These are phyloP conservation scores for Apotomis capreana DNA, from an alignment of 2,888 invertebrate species.

Conservation along the genomic window DNA sequence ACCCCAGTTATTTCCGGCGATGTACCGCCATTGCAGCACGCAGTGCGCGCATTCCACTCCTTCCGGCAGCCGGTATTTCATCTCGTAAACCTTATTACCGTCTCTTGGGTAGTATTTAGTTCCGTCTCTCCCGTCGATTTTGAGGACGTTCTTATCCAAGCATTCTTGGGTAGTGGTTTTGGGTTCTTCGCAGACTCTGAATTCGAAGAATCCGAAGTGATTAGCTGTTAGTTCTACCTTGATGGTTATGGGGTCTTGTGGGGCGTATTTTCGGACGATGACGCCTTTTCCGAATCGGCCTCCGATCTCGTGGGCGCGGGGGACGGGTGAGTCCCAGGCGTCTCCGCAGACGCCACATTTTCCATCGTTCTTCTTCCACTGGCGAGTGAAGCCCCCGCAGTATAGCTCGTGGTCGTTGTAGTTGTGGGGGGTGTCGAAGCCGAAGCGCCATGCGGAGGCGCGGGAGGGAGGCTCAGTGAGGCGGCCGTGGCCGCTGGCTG, in stretches of 20 bases:
- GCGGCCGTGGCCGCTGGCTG: constrained; percentile 86
- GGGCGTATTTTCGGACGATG: constrained; percentile 90
- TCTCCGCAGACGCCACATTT: constrained; percentile 95
- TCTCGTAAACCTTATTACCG: constrained; percentile 91
- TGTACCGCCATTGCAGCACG: constrained; percentile 94
- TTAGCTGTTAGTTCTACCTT: constrained; percentile 94
- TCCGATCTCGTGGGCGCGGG: constrained; percentile 91
- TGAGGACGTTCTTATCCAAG: constrained; percentile 88
- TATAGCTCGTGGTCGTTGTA: constrained; percentile 95
- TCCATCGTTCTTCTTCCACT: constrained; percentile 91
- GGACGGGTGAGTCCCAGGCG: constrained; percentile 88
- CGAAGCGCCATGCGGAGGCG: constrained; percentile 94
- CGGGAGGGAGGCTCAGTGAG: constrained; percentile 93
- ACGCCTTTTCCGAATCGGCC: constrained; percentile 92
- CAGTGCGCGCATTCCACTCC: constrained; percentile 91
- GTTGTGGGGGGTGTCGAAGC: constrained; percentile 93
- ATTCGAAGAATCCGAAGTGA: constrained; percentile 94
- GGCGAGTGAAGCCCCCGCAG: constrained; percentile 93
- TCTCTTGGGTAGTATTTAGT: constrained; percentile 89
- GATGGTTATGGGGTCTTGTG: constrained; percentile 86
- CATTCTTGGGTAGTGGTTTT: constrained; percentile 89
- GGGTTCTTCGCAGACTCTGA: constrained; percentile 90
- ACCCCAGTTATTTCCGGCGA: constrained; percentile 94
- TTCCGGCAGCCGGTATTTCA: constrained; percentile 85
- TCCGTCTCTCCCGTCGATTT: constrained; percentile 77